Evolutionary conservation across 2,797 vertebrate genomes (phyloP).

Genomic region (Aldrovandia affinis): DNA sequence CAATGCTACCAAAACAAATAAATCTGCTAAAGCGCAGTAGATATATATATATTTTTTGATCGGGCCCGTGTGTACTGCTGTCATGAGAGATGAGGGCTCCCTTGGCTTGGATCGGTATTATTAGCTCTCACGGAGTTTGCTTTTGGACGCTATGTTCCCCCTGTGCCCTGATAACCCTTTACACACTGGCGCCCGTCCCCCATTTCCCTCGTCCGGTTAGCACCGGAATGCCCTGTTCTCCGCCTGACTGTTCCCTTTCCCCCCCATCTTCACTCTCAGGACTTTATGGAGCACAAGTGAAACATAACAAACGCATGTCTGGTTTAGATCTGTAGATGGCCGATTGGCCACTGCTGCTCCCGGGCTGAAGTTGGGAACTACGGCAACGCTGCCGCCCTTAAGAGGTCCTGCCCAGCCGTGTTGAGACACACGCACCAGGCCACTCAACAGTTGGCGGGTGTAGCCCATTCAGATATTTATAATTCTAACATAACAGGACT

Average conservation of each 20-base stretch:
- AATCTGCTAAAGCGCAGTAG: background rate
- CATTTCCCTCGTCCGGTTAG: background rate
- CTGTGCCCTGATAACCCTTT: constrained; percentile 36
- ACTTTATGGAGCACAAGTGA: background rate
- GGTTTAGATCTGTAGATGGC: background rate
- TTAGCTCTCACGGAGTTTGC: constrained; percentile 48
- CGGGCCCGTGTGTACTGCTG: background rate
- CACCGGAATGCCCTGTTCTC: background rate
- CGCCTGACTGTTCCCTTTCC: background rate
- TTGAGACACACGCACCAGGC: background rate
- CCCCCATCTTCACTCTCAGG: background rate
- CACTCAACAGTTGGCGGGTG: background rate
- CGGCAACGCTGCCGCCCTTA: too few species aligned
- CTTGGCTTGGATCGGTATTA: constrained; percentile 45
- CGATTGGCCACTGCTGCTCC: background rate
- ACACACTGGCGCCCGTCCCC: background rate
- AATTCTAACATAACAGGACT: constrained; percentile 28
- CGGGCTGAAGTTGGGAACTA: background rate
- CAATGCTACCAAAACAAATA: background rate
- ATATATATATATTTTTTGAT: constrained; percentile 2
- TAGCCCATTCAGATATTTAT: constrained; percentile 29
- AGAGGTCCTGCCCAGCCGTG: background rate
- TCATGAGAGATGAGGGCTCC: constrained; percentile 29
- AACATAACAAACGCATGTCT: background rate
- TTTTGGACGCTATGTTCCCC: constrained; percentile 51